These are phyloP conservation scores for Eristalis arbustorum DNA, from an alignment of 2,888 invertebrate genomes.

Conservation along the genomic window DNA sequence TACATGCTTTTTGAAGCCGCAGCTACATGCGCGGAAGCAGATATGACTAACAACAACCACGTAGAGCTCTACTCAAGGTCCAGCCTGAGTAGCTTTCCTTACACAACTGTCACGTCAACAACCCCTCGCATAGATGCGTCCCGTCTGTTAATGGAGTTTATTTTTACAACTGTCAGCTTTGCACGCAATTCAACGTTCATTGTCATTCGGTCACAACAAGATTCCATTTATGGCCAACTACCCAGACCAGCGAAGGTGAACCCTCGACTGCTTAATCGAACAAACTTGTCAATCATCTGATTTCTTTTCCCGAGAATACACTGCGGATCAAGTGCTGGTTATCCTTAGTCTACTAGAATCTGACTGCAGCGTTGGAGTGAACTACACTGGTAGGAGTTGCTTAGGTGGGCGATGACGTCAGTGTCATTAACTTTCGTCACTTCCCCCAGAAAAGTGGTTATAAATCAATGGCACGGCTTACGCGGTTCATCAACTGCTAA, in stretches of 20 bases:
- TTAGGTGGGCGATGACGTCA: conserved; percentile 61
- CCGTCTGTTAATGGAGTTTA: conserved; percentile 2
- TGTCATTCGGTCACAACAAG: conserved; percentile 65
- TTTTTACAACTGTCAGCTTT: conserved; percentile 43
- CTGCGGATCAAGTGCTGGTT: background rate
- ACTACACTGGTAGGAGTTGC: background rate
- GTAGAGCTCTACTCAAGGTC: conserved; percentile 6
- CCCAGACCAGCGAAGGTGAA: conserved; percentile 65
- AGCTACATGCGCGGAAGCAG: background rate
- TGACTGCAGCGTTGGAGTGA: conserved; percentile 5
- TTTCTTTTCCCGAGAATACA: background rate
- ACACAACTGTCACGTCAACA: conserved; percentile 16
- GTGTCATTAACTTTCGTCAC: conserved; percentile 21
- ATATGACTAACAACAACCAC: conserved; percentile 5
- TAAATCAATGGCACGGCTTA: conserved; percentile 35
- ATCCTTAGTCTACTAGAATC: conserved; percentile 15
- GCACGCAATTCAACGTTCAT: conserved; percentile 66
- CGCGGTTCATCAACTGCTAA: conserved; percentile 42
- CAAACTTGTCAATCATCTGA: conserved; percentile 61
- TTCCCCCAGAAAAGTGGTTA: conserved; percentile 10
- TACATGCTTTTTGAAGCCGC: background rate
- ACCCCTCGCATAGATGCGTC: background rate
- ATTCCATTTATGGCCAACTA: conserved; percentile 53
- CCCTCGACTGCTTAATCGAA: conserved; percentile 46
- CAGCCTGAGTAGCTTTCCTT: conserved; percentile 20